Evolutionary conservation across 30 jellyfish, hydroid and myxozoan species (phyloP), one percentile per base, ranked within the genome.

Genomic region (Calvadosia cruxmelitensis): DNA sequence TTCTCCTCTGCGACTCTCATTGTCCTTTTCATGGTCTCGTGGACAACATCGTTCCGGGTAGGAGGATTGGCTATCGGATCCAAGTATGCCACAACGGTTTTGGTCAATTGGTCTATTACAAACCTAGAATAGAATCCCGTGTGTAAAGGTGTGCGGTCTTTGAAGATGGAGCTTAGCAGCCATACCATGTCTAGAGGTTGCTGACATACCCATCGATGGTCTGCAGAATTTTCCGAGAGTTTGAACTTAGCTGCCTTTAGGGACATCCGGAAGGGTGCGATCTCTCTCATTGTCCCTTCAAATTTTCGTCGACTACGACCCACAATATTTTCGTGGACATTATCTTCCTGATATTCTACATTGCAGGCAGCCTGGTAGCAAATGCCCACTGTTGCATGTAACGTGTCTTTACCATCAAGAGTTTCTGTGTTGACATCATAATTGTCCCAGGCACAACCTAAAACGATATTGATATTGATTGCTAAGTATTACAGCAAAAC

Each of bases 1-100:
- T 62, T 34, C 49, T 31, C 78, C 34, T 33, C 33, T 25, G 68
- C 63, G 53, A 63, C 53, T 42, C 20, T 42, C 57, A 42, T 42
- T 42, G 57, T 5, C 15, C 57, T 10, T 42, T 42, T 42, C 57
- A 42, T 42, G 20, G 57, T 42, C 57, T 42, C 57, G 20, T 42
- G 20, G 10, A 42, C 57, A 42, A 42, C 57, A 42, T 42, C 57
- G 57, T 42, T 42, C 20, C 20, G 57, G 20, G 57, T 42, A 5
- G 57, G 57, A 5, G 57, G 57, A 10, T 5, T 10, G 20, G 57
- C 57, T 5, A 42, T 42, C 57, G 20, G 57, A 20, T 42, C 10
- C 57, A 42, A 5, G 57, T 42, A 42, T 5, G 10, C 57, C 10
- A 42, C 20, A 5, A 42, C 20, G 57, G 57, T 42, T 42, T 20